Evolutionary conservation across 2,113 vertebrate genomes (phyloP), one percentile per base, ranked within the genome.

Genomic region (Microcebus lehilahytsara): DNA sequence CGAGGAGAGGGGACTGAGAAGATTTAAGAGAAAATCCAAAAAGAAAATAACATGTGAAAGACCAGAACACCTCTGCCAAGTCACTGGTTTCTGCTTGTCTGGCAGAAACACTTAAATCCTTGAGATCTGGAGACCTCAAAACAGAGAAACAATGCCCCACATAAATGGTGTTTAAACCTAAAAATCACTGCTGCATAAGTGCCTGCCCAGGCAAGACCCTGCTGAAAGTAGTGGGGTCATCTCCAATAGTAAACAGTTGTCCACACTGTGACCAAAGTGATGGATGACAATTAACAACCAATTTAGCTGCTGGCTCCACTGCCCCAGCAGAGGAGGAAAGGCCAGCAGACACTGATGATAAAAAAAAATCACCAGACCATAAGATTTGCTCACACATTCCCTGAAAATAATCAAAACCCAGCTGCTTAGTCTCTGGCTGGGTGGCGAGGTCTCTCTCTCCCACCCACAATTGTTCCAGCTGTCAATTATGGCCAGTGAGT

Each of bases 381-480:
- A 62, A 75, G 75, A 94, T 51, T 25, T 84, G 51, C 58, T 95
- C 58, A 49, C 32, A 69, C 42, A 62, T 66, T 84, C 64, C 49
- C 83, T 49, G 60, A n/a, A 72, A 93, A 77, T 91, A 81, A 92
- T 66, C 89, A 81, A 75, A 56, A 49, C 53, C 74, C 90, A 66
- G 56, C 78, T 91, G 91, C 58, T 91, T n/a, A 40, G 42, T 93
- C 92, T 86, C 95, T 27, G 75, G 58, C 67, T 64, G 80, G 80
- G 58, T 69, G 66, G 62, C 25, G 49, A 6, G 32, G 42, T 27
- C 90, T 85, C 6, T 78, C 89, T 96, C 83, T 95, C 81, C 67
- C 34, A 34, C 58, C 51, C 96, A 83, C 94, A 80, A 66, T 83
- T 93, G 91, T 85, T 88, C 81, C 81, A 93, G 51, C 72, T 80